phyloP scores from a whole-genome alignment of 2,113 vertebrate species.

The mouse (Mus musculus) region GRCm39 chr2:70245501-70246000 shows the following conservation, averaged over 20 bases:
- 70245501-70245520: too few species aligned
- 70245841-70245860: not conserved
- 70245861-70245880: not conserved
- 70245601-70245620: not conserved
- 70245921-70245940: slow-evolving; percentile 36
- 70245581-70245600: not conserved
- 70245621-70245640: not conserved
- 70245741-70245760: slow-evolving; percentile 67
- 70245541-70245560: too few species aligned
- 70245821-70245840: not conserved
- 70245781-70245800: slow-evolving; percentile 33
- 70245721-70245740: too few species aligned
- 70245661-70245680: slow-evolving; percentile 39
- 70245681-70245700: slow-evolving; percentile 1
- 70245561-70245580: not conserved
- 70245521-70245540: too few species aligned
- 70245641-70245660: slow-evolving; percentile 49
- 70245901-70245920: not conserved
- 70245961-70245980: not conserved
- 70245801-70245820: not conserved
- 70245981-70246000: slow-evolving; percentile 19
- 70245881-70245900: not conserved
- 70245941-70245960: slow-evolving; percentile 31
- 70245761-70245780: slow-evolving; percentile 3
- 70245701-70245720: slow-evolving; percentile 41